These are phyloP conservation scores for Isotomurus palustris DNA, from an alignment of 2,888 invertebrate species.

Conservation along the genomic window DNA sequence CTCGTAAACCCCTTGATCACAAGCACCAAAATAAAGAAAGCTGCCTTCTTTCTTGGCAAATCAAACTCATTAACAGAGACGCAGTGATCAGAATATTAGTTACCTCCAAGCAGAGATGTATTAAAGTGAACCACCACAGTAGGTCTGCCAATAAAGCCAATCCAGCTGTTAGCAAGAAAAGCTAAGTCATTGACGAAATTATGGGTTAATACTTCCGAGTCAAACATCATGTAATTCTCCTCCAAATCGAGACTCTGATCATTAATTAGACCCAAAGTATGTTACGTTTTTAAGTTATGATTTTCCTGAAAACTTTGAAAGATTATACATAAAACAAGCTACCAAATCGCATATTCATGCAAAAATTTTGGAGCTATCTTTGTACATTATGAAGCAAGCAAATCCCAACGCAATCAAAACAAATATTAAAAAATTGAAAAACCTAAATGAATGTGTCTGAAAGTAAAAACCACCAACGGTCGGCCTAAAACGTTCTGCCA, in stretches of 20 bases:
- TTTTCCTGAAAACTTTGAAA: not conserved
- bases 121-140: conserved; percentile 45
- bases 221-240: conserved; percentile 51
- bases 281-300: not conserved
- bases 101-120: conserved; percentile 42
- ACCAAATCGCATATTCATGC: no score
- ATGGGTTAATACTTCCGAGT: conserved; percentile 50
- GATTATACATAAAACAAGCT: conserved; percentile 5
- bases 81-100: conserved; percentile 4
- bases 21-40: no score
- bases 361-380: no score
- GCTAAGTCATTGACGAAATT: conserved; percentile 50
- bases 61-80: no score
- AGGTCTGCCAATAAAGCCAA: conserved; percentile 50
- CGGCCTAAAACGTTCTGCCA: conserved; percentile 98
- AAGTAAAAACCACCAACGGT: conserved; percentile 86
- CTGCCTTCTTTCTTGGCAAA: no score
- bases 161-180: conserved; percentile 51
- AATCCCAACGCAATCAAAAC: conserved; percentile 18
- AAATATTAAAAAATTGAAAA: conserved; percentile 20
- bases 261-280: no score
- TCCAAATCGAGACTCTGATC: conserved; percentile 51
- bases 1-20: no score
- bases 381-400: conserved; percentile 11
- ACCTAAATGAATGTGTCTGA: conserved; percentile 84